Conservation (phyloP, 2,797 vertebrate genomes). For the Lagodon rhomboides region DNA sequence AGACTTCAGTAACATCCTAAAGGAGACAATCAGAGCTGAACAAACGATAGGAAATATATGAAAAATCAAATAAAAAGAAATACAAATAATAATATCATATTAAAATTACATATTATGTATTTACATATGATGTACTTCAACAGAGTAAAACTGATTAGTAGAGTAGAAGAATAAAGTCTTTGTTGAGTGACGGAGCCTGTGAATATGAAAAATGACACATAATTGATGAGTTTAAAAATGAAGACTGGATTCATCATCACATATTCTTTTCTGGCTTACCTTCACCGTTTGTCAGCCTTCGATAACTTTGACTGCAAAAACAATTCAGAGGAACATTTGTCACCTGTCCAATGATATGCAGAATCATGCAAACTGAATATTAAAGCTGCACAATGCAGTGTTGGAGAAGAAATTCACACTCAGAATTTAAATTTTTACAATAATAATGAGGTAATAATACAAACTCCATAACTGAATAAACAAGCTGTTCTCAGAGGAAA, state of each 20-base stretch:
- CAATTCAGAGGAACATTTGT: constrained; percentile 13
- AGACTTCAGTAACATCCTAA: neutral
- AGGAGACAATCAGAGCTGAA: neutral
- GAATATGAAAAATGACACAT: constrained; percentile 24
- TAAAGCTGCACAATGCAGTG: no score
- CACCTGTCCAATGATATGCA: neutral
- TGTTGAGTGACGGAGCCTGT: constrained; percentile 8
- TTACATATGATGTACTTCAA: neutral
- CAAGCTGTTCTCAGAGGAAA: no score
- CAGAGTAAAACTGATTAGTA: neutral
- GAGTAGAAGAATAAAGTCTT: neutral
- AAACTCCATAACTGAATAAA: no score
- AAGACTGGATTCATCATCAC: no score
- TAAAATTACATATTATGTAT: neutral
- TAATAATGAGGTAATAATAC: no score
- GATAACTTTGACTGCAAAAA: constrained; percentile 70
- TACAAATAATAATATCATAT: constrained; percentile 1
- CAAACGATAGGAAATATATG: neutral
- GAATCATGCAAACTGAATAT: neutral
- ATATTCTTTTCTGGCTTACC: constrained; percentile 4
- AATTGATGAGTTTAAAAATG: neutral
- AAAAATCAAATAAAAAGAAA: neutral
- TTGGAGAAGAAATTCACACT: no score
- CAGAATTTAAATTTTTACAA: no score
- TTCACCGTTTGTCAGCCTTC: constrained; percentile 78